Percentiles rank a stretch among this genome's conserved stretches.
phyloP scores from a whole-genome alignment of 2,113 vertebrate species.

The Phoenicopterus ruber region DNA sequence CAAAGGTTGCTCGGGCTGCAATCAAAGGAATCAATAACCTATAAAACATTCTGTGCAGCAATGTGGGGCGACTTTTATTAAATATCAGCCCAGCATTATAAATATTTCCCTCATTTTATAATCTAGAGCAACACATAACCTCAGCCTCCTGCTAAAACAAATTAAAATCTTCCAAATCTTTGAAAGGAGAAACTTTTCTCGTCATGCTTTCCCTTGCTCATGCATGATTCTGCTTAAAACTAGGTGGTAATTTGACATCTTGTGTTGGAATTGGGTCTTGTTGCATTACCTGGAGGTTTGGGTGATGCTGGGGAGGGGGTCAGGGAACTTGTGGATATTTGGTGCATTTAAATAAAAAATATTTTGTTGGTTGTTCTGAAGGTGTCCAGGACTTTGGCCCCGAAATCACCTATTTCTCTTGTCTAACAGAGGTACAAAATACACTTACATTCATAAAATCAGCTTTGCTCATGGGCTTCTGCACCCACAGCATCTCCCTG shows the following conservation, averaged over 20 bases:
- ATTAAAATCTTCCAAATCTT: not conserved
- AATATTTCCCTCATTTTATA: not conserved
- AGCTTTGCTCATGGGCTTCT: not conserved
- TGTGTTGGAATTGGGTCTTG: not conserved
- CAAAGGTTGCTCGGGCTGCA: not conserved
- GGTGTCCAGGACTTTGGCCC: not conserved
- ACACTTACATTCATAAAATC: not conserved
- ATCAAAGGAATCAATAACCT: not conserved
- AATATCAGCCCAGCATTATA: not conserved
- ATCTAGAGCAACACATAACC: not conserved
- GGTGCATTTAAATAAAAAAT: not conserved
- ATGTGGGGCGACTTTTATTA: not conserved
- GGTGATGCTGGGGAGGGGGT: not conserved
- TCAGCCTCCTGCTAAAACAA: not conserved
- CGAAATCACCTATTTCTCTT: not conserved
- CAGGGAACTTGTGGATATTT: not conserved
- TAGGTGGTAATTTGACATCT: not conserved
- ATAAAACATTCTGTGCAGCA: not conserved
- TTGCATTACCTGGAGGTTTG: not conserved
- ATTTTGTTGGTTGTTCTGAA: not conserved
- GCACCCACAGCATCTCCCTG: not conserved
- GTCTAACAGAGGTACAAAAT: not conserved
- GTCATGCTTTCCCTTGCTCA: accelerated
- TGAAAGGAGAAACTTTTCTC: not conserved
- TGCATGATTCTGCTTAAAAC: accelerated